A percentile compares a stretch with the other conserved stretches of the same genome.
Evolutionary conservation across 2,797 vertebrate genomes (phyloP).

Genomic region (Aplochiton taeniatus): DNA sequence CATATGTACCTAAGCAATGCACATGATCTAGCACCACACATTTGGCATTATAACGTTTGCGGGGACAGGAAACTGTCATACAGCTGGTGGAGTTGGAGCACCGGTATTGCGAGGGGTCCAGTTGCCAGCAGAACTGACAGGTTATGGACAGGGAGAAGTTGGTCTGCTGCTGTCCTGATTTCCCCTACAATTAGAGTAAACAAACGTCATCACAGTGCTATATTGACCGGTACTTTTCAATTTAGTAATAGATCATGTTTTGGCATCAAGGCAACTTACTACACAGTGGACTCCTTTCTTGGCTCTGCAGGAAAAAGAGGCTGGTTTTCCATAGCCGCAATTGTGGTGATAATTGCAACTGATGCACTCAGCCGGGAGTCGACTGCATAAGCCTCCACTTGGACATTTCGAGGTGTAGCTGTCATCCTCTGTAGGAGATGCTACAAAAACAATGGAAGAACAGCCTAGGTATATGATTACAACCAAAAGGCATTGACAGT

Average conservation of each 20-base stretch:
- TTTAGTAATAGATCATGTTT: neutral
- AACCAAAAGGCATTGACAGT: neutral
- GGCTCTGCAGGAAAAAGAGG: conserved; percentile 81
- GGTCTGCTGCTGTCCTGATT: conserved; percentile 73
- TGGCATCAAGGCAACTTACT: conserved; percentile 74
- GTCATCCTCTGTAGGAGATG: conserved; percentile 48
- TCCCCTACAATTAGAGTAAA: conserved; percentile 69
- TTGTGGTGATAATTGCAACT: conserved; percentile 84
- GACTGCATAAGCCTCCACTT: conserved; percentile 85
- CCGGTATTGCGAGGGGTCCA: conserved; percentile 84
- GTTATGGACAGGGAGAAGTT: conserved; percentile 84
- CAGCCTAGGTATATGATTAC: neutral
- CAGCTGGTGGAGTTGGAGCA: conserved; percentile 88
- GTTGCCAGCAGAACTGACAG: conserved; percentile 97
- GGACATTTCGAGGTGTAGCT: conserved; percentile 79
- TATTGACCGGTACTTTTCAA: neutral
- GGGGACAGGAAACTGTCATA: conserved; percentile 91
- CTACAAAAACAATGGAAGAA: conserved; percentile 49
- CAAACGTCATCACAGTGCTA: neutral
- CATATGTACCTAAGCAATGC: conserved; percentile 86
- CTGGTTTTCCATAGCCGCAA: conserved; percentile 86
- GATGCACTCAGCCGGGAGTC: conserved; percentile 86
- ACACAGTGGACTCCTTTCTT: conserved; percentile 85
- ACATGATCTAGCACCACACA: conserved; percentile 89
- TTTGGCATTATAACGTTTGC: conserved; percentile 85